phyloP scores from a whole-genome alignment of 2,113 vertebrate species.

The Ancistrus triradiatus region DNA sequence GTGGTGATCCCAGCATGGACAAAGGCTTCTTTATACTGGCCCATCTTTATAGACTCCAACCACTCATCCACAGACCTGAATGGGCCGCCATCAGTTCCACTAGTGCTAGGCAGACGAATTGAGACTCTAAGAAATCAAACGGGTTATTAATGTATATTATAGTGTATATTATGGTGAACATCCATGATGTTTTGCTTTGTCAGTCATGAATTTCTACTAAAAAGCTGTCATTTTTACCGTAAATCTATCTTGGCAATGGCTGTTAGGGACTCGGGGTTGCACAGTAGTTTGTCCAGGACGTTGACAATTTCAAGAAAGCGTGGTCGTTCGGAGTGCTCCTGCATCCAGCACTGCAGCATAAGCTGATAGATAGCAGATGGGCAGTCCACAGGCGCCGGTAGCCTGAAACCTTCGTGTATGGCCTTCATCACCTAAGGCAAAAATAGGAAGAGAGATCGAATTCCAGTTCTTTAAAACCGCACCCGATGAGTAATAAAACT shows the following conservation, averaged over 20 bases:
- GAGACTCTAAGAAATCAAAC: constrained; percentile 72
- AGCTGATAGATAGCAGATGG: constrained; percentile 92
- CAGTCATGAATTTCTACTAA: not conserved
- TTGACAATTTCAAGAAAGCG: constrained; percentile 86
- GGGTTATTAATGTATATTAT: too few species aligned
- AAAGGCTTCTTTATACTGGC: constrained; percentile 88
- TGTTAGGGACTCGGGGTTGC: constrained; percentile 83
- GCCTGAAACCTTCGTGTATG: constrained; percentile 91
- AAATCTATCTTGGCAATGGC: constrained; percentile 88
- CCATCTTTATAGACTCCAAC: constrained; percentile 95
- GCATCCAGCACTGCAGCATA: constrained; percentile 95
- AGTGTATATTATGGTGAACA: not conserved
- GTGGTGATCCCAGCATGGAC: constrained; percentile 77
- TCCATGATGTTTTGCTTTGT: not conserved
- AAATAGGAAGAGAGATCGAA: constrained; percentile 1
- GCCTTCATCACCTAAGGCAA: constrained; percentile 89
- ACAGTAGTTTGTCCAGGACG: constrained; percentile 90
- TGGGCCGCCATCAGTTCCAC: constrained; percentile 78
- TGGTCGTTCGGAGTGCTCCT: constrained; percentile 83
- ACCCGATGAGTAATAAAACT: constrained; percentile 10
- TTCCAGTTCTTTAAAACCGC: constrained; percentile 12
- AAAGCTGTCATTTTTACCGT: constrained; percentile 64
- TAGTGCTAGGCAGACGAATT: constrained; percentile 92
- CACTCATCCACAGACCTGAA: constrained; percentile 87
- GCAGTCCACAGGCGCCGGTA: constrained; percentile 90